Conservation (phyloP, 2,797 vertebrate species). For the Sus cebifrons region DNA sequence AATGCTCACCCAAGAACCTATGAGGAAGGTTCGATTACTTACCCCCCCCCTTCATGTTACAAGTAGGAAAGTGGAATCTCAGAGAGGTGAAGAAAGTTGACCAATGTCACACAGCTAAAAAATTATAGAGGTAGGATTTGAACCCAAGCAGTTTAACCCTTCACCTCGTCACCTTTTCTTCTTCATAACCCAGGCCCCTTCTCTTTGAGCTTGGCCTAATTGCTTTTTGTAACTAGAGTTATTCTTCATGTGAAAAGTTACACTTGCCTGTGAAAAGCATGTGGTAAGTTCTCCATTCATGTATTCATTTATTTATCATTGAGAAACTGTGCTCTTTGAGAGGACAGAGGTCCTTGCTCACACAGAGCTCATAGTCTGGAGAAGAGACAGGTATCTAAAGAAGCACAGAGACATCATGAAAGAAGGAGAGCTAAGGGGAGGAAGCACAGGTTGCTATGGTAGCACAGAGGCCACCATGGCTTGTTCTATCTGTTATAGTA, state of each 20-base stretch:
- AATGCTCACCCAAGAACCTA: no score
- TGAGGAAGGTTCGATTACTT: not conserved
- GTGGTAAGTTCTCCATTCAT: not conserved
- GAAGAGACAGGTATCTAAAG: not conserved
- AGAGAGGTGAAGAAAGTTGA: not conserved
- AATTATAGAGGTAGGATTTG: not conserved
- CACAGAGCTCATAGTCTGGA: not conserved
- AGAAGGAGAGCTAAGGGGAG: not conserved
- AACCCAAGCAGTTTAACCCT: not conserved
- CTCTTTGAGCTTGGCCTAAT: not conserved
- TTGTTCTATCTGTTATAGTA: not conserved
- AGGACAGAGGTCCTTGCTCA: not conserved
- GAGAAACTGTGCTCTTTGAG: not conserved
- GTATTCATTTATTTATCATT: not conserved
- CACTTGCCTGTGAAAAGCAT: not conserved
- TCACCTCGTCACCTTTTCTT: not conserved
- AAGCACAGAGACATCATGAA: not conserved
- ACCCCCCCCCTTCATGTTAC: not conserved
- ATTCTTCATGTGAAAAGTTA: not conserved
- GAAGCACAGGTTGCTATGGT: constrained; percentile 13
- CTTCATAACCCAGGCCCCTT: not conserved
- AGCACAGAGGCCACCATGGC: not conserved
- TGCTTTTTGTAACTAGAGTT: not conserved
- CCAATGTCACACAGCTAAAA: not conserved
- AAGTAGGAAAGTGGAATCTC: not conserved